Evolutionary conservation across 2,888 invertebrate species (phyloP).

Genomic region (Entomobrya proxima): DNA sequence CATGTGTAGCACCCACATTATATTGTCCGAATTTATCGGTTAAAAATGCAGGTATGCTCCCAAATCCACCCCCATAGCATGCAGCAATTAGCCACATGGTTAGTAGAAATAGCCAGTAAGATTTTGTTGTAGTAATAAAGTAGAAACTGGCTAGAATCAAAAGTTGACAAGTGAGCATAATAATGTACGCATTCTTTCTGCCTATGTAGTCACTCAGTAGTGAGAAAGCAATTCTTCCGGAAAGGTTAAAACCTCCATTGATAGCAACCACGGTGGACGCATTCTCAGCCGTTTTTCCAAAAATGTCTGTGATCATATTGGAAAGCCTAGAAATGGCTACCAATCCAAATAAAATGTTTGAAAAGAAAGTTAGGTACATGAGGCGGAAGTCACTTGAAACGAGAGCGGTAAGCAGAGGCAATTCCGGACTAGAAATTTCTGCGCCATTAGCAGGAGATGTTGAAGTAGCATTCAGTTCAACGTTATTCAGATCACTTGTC

Average conservation of each 20-base stretch:
- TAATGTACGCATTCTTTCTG: slow-evolving; percentile 64
- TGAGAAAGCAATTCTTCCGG: slow-evolving; percentile 69
- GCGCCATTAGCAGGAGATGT: neutral
- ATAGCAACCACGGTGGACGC: slow-evolving; percentile 71
- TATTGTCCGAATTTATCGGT: slow-evolving; percentile 68
- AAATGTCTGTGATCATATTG: slow-evolving; percentile 70
- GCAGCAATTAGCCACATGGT: slow-evolving; percentile 69
- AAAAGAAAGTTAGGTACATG: slow-evolving; percentile 68
- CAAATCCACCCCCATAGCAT: slow-evolving; percentile 67
- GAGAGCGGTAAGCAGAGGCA: slow-evolving; percentile 55
- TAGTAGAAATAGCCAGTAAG: slow-evolving; percentile 70
- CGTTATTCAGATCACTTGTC: neutral
- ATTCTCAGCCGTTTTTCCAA: slow-evolving; percentile 51
- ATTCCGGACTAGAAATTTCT: neutral
- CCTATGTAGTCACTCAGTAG: slow-evolving; percentile 69
- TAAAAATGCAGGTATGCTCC: slow-evolving; percentile 65
- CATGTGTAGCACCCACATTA: slow-evolving; percentile 72
- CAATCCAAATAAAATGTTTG: slow-evolving; percentile 71
- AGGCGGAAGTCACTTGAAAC: slow-evolving; percentile 65
- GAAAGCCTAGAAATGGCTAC: slow-evolving; percentile 70
- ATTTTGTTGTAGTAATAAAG: slow-evolving; percentile 61
- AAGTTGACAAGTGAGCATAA: slow-evolving; percentile 68
- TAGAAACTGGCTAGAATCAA: slow-evolving; percentile 64
- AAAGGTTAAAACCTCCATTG: slow-evolving; percentile 71
- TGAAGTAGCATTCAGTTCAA: neutral